phyloP scores from a whole-genome alignment of 2,888 invertebrate species.

The Drosophila greeni region DNA sequence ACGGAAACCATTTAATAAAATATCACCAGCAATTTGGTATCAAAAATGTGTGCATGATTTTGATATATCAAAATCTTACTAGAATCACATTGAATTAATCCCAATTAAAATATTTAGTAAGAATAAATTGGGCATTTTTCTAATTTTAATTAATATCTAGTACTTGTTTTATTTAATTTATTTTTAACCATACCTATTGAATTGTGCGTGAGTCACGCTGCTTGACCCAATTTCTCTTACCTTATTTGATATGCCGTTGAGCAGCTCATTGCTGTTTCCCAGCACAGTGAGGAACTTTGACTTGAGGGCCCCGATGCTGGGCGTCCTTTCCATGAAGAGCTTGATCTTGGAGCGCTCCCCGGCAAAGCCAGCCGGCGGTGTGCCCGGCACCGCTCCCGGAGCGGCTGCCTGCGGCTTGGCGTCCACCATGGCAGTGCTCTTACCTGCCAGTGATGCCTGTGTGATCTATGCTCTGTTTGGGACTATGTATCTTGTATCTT shows the following conservation, averaged over 20 bases:
- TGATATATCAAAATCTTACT: background rate
- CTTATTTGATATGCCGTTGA: slow-evolving; percentile 80
- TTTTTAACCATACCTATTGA: background rate
- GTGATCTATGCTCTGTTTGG: slow-evolving; percentile 5
- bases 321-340: slow-evolving; percentile 79
- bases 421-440: slow-evolving; percentile 51
- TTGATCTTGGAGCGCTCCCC: slow-evolving; percentile 79
- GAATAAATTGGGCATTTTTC: background rate
- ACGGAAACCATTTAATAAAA: background rate
- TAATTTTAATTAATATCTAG: background rate
- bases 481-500: slow-evolving; percentile 2
- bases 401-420: slow-evolving; percentile 63
- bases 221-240: slow-evolving; percentile 58
- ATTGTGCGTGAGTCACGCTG: slow-evolving; percentile 12
- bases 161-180: too few relatives aligned
- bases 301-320: slow-evolving; percentile 79
- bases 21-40: background rate
- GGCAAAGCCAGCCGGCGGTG: slow-evolving; percentile 75
- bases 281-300: slow-evolving; percentile 80
- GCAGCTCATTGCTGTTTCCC: slow-evolving; percentile 80
- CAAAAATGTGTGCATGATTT: background rate
- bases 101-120: background rate
- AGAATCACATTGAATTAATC: background rate
- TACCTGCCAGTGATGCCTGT: background rate
- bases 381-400: slow-evolving; percentile 67